phyloP scores from a whole-genome alignment of 2,797 vertebrate species.

The Mus caroli region DNA sequence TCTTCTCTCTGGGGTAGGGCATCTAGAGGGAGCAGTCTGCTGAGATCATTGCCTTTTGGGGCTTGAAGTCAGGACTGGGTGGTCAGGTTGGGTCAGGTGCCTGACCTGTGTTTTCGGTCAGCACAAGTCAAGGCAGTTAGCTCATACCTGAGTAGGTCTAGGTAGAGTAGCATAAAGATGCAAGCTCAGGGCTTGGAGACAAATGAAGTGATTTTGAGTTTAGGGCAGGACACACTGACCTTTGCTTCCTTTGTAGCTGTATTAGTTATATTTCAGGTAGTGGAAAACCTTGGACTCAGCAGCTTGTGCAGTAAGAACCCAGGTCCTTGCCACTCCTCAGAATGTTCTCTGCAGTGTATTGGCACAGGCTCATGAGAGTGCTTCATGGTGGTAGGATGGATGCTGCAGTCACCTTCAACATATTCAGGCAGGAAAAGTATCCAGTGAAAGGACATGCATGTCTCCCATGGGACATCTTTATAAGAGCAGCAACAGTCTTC shows the following conservation, averaged over 20 bases:
- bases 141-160: background rate
- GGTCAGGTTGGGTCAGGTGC: background rate
- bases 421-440: background rate
- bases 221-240: background rate
- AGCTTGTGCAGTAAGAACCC: background rate
- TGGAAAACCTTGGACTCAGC: background rate
- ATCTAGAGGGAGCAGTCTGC: background rate
- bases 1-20: background rate
- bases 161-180: background rate
- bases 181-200: background rate
- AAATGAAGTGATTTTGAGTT: background rate
- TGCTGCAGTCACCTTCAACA: constrained; percentile 15
- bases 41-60: background rate
- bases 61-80: background rate
- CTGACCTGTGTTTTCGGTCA: background rate
- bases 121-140: background rate
- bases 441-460: background rate
- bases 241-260: background rate
- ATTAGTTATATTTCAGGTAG: background rate
- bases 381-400: background rate
- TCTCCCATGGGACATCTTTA: background rate
- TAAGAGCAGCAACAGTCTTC: background rate
- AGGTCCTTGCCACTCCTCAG: background rate
- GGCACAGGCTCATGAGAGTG: background rate
- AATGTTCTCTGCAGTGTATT: background rate